These are phyloP conservation scores for Sorex maritimensis DNA, from an alignment of 2,797 vertebrate species.

Conservation along the genomic window DNA sequence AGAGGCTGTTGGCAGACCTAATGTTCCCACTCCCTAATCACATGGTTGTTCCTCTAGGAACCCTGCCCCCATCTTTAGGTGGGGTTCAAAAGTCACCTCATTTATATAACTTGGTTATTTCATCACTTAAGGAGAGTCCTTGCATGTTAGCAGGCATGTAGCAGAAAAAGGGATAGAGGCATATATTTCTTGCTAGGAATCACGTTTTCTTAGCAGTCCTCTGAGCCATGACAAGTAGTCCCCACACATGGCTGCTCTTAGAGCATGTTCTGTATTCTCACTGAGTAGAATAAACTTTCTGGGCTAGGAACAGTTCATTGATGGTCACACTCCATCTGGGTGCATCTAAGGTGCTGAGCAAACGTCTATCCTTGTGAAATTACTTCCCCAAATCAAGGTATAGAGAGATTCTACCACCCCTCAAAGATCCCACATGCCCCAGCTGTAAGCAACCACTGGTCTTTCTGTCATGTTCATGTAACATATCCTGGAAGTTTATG, in stretches of 20 bases:
- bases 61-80: too few species aligned
- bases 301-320: background rate
- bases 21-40: too few species aligned
- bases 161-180: background rate
- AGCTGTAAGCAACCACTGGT: background rate
- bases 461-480: background rate
- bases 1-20: too few species aligned
- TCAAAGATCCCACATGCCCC: background rate
- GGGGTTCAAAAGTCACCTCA: too few species aligned
- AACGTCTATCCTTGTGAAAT: background rate
- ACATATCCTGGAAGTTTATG: conserved; percentile 37
- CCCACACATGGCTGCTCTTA: rapidly evolving
- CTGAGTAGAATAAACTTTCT: background rate
- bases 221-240: background rate
- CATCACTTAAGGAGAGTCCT: too few species aligned
- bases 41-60: too few species aligned
- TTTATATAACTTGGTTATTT: too few species aligned
- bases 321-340: too few species aligned
- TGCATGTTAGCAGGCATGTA: too few species aligned
- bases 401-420: background rate
- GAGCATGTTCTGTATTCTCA: background rate
- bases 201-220: background rate
- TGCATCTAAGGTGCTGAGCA: too few species aligned
- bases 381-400: background rate
- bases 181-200: background rate